These are phyloP conservation scores for Allacma fusca DNA, from an alignment of 2,888 invertebrate genomes.

Conservation along the genomic window DNA sequence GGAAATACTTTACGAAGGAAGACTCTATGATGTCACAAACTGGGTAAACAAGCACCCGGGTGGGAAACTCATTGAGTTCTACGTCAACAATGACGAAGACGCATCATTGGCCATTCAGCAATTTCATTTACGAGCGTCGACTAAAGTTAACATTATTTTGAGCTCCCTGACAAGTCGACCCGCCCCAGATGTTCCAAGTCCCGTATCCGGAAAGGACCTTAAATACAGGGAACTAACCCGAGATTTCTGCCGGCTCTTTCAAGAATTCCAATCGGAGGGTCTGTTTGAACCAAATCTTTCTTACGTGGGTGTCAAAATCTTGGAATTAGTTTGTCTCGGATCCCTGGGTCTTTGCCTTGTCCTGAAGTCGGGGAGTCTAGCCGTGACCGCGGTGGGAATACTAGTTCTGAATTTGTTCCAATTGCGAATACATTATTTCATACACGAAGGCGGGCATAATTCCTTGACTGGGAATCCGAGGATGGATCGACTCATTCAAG, in stretches of 20 bases:
- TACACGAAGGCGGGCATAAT: conserved; percentile 37
- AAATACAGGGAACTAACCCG: conserved; percentile 4
- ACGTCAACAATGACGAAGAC: conserved; percentile 54
- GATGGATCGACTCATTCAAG: conserved; percentile 28
- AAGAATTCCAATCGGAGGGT: conserved; percentile 28
- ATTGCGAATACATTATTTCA: conserved; percentile 12
- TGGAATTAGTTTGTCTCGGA: conserved; percentile 18
- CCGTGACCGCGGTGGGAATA: not conserved
- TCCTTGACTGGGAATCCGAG: conserved; percentile 30
- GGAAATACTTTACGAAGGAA: conserved; percentile 56
- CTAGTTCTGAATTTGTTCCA: conserved; percentile 4
- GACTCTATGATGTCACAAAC: conserved; percentile 54
- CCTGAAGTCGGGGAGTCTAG: not conserved
- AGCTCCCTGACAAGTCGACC: conserved; percentile 24
- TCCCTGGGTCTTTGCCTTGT: not conserved
- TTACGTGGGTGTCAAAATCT: conserved; percentile 4
- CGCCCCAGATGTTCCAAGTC: not conserved
- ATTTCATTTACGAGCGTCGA: conserved; percentile 53
- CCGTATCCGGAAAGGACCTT: not conserved
- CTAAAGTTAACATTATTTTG: conserved; percentile 48
- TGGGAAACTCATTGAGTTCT: conserved; percentile 57
- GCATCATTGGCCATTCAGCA: conserved; percentile 56
- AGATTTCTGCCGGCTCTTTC: conserved; percentile 25
- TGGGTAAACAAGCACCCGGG: conserved; percentile 53
- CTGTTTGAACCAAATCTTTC: conserved; percentile 21